phyloP scores from a whole-genome alignment of 2,113 vertebrate genomes.

The Taxidea taxus region DNA sequence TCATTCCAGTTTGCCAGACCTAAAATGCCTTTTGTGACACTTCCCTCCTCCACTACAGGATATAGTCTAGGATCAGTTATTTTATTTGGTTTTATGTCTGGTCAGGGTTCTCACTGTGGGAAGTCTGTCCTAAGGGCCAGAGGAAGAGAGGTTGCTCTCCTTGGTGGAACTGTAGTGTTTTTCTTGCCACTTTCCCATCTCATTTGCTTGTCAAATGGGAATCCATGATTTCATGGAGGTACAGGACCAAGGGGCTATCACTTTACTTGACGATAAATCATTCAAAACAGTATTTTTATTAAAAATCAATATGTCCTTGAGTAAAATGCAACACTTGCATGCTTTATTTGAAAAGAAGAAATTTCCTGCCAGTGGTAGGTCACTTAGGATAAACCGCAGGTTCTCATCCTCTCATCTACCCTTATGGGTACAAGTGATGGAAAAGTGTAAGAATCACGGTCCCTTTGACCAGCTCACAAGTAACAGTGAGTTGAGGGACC shows the following conservation, averaged over 20 bases:
- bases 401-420: not conserved
- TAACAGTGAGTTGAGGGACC: not conserved
- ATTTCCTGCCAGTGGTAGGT: not conserved
- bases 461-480: not conserved
- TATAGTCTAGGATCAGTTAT: not conserved
- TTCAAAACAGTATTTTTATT: not conserved
- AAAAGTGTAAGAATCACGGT: rapidly evolving
- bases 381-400: not conserved
- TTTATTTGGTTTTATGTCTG: not conserved
- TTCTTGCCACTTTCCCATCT: too few species aligned
- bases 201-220: not conserved
- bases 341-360: not conserved
- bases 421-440: rapidly evolving
- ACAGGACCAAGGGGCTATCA: not conserved
- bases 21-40: not conserved
- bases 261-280: not conserved
- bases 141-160: not conserved
- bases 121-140: too few species aligned
- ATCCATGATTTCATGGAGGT: not conserved
- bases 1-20: not conserved
- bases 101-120: not conserved
- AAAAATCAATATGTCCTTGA: not conserved
- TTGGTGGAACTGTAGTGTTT: rapidly evolving
- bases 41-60: not conserved
- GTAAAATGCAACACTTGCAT: not conserved